Conservation (phyloP, 2,797 vertebrate genomes). For the Euthynnus affinis region DNA sequence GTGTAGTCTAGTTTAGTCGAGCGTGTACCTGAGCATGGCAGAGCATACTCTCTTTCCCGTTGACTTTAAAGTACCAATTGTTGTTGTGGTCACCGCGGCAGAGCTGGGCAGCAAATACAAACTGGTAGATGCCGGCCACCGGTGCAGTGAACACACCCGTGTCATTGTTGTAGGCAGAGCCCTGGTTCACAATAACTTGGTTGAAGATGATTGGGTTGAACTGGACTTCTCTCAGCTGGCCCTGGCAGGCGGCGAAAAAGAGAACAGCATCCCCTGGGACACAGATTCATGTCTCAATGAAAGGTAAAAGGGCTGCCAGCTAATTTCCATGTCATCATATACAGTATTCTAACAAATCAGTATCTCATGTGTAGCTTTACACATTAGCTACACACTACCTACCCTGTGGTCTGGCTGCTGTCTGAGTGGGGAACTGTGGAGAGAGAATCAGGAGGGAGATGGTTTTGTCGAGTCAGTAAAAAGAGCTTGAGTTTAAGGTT, state of each 20-base stretch:
- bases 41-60: accelerated
- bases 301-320: background rate
- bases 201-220: slow-evolving; percentile 49
- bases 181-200: slow-evolving; percentile 56
- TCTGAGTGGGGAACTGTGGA: slow-evolving; percentile 14
- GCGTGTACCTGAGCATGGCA: slow-evolving; percentile 57
- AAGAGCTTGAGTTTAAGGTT: background rate
- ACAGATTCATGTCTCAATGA: slow-evolving; percentile 11
- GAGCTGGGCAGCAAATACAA: slow-evolving; percentile 57
- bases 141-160: slow-evolving; percentile 43
- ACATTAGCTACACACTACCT: background rate
- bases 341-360: no score
- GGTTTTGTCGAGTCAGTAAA: background rate
- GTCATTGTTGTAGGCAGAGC: slow-evolving; percentile 35
- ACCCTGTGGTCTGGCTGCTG: slow-evolving; percentile 28
- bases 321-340: background rate
- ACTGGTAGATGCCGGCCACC: slow-evolving; percentile 48
- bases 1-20: background rate
- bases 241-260: slow-evolving; percentile 38
- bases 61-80: slow-evolving; percentile 16
- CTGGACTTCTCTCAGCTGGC: slow-evolving; percentile 28
- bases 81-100: slow-evolving; percentile 45
- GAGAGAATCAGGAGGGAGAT: background rate
- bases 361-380: no score
- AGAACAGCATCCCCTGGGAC: slow-evolving; percentile 44